Evolutionary conservation across 2,113 vertebrate genomes (phyloP).

Genomic region (Hemibagrus wyckioides): DNA sequence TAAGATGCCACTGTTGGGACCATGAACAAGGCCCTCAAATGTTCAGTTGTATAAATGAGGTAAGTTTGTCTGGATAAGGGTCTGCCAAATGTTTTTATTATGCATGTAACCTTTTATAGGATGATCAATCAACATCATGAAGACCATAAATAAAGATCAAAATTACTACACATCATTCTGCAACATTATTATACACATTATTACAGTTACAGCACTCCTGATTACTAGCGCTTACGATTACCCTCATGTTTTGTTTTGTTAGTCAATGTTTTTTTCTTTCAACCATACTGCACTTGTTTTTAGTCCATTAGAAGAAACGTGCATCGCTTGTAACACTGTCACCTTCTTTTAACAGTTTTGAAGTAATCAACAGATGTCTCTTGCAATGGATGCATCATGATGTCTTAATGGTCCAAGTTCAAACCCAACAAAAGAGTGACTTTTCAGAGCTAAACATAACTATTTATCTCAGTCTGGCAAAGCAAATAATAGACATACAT

Average conservation of each 20-base stretch:
- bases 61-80: no score
- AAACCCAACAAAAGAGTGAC: constrained; percentile 6
- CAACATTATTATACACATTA: neutral
- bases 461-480: constrained; percentile 22
- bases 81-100: no score
- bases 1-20: no score
- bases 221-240: neutral
- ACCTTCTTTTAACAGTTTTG: neutral
- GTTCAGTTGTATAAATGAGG: no score
- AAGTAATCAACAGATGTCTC: constrained; percentile 9
- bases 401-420: constrained; percentile 5
- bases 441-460: neutral
- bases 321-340: neutral
- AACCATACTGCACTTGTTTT: neutral
- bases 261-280: neutral
- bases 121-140: neutral
- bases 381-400: neutral
- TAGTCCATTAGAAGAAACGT: neutral
- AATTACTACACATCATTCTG: neutral
- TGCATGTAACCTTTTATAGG: neutral
- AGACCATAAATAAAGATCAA: neutral
- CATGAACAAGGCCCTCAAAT: no score
- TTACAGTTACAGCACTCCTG: neutral
- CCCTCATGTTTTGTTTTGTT: neutral
- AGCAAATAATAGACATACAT: constrained; percentile 5